These are phyloP conservation scores for Dyspetes luteomarginatus DNA, from an alignment of 2,888 invertebrate genomes.

Conservation along the genomic window DNA sequence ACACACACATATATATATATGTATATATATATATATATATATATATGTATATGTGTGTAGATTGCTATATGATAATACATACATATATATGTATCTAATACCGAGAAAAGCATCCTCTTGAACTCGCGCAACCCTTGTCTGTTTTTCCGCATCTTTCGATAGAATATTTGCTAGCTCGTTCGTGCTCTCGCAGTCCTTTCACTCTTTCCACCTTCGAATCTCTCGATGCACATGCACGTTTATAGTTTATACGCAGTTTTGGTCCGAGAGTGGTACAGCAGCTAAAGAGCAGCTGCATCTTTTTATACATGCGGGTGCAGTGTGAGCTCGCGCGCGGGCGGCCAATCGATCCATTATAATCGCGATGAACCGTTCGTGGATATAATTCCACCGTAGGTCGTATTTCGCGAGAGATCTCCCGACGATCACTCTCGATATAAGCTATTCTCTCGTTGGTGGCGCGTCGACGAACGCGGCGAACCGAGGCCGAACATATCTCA, in stretches of 20 bases:
- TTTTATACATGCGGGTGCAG: slow-evolving; percentile 11
- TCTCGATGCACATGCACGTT: background rate
- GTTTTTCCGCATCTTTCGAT: slow-evolving; percentile 17
- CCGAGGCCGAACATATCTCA: slow-evolving; percentile 43
- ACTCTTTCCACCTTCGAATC: slow-evolving; percentile 5
- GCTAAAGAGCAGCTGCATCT: slow-evolving; percentile 8
- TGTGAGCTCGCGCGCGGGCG: slow-evolving; percentile 47
- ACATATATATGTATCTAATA: background rate
- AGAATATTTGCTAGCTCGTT: slow-evolving; percentile 22
- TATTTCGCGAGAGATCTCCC: slow-evolving; percentile 65
- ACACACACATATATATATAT: background rate
- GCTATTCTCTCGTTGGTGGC: slow-evolving; percentile 9
- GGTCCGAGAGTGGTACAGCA: background rate
- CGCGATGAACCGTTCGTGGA: slow-evolving; percentile 67
- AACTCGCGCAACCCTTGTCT: background rate
- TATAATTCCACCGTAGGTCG: slow-evolving; percentile 66
- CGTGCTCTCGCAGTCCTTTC: slow-evolving; percentile 26
- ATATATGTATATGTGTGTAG: background rate
- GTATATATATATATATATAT: background rate
- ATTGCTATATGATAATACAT: no score
- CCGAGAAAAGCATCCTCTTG: slow-evolving; percentile 17
- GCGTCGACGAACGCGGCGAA: slow-evolving; percentile 61
- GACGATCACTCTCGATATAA: slow-evolving; percentile 58
- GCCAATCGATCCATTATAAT: slow-evolving; percentile 66
- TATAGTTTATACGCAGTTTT: background rate